These are phyloP conservation scores for Coregonus suidteri DNA, from an alignment of 2,797 vertebrate genomes.

Conservation along the genomic window DNA sequence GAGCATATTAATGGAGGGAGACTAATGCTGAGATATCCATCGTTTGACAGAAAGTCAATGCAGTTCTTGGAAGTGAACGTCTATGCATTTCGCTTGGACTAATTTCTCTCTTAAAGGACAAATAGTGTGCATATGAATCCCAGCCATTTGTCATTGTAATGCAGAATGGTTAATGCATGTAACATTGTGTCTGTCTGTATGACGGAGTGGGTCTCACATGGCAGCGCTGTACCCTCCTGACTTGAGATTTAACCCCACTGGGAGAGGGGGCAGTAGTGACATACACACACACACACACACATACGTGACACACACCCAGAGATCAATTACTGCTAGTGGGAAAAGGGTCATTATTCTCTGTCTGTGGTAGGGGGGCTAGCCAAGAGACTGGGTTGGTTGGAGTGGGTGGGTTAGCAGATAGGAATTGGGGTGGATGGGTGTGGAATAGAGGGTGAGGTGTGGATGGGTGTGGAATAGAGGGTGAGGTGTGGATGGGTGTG, in stretches of 20 bases:
- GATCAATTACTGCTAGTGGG: conserved; percentile 47
- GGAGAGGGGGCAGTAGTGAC: too few species aligned
- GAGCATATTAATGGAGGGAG: too few species aligned
- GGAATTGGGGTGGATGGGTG: neutral
- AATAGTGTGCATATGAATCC: neutral
- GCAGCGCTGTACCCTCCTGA: neutral
- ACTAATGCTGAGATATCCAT: too few species aligned
- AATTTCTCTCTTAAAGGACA: neutral
- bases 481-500: too few species aligned
- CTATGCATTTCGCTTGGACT: too few species aligned
- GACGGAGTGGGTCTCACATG: neutral
- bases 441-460: too few species aligned
- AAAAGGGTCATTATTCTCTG: conserved; percentile 43
- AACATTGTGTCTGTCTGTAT: neutral
- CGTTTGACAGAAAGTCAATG: too few species aligned
- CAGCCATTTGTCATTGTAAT: neutral
- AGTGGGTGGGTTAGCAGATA: neutral
- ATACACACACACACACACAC: neutral
- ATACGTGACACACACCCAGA: neutral
- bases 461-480: too few species aligned
- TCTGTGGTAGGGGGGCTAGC: conserved; percentile 35
- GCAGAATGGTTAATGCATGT: neutral
- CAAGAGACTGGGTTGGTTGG: conserved; percentile 27
- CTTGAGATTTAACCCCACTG: neutral
- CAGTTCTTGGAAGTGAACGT: too few species aligned